Evolutionary conservation across 2,888 invertebrate species (phyloP), one percentile per base, ranked within the genome.

Genomic region (Crepidodera aurea): DNA sequence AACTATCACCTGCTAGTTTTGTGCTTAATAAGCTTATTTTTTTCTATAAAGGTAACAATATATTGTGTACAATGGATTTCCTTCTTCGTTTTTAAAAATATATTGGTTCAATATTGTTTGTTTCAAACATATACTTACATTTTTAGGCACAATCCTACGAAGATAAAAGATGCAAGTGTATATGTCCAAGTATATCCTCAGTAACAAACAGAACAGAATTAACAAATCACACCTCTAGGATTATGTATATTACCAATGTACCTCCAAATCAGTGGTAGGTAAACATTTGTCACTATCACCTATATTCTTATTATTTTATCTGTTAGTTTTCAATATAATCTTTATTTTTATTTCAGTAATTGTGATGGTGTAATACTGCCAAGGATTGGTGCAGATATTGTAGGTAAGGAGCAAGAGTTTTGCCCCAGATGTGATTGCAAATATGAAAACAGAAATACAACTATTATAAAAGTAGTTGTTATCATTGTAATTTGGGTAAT

Each of bases 401-500:
- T 90, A 77, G 92, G 89, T 8, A 90, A 91, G 69, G 93, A 91
- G 73, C 88, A 91, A 71, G 93, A 94, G 77, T 93, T 94, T 76
- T 98, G 97, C 79, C 91, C 94, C 0, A 85, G 93, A 65, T 98
- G 97, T 79, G 93, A 96, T 78, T 98, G 97, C 84, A 93, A 92
- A 81, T 96, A 95, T 81, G 96, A 97, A 80, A 94, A 92, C 78
- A 87, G 97, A 66, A 98, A 97, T 79, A 95, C 96, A 7, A 93
- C 93, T 6, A 93, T 96, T 46, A 98, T 97, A 48, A 93, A 94
- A 87, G 96, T 98, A 62, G 97, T 98, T 40, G 98, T 99, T 29
- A 97, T 98, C 66, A 95, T 98, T 76, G 97, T 98, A 51, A 97
- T 99, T 72, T 97, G 96, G 91, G 92, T 98, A 58, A 94, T 98